phyloP scores from a whole-genome alignment of 2,888 invertebrate genomes.

The Phytoseiulus persimilis region DNA sequence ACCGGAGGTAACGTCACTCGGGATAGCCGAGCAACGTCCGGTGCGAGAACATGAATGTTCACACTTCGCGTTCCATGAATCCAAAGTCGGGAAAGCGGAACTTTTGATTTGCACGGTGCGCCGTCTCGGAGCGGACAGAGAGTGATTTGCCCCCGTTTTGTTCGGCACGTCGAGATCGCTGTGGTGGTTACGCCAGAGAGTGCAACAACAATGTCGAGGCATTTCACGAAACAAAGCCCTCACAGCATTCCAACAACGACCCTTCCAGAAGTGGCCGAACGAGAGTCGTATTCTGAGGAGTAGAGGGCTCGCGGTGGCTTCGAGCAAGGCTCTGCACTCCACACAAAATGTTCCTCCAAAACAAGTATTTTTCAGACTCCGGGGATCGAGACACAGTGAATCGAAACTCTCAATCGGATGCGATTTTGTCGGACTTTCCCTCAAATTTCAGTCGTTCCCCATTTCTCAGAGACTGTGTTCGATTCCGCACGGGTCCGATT shows the following conservation, averaged over 20 bases:
- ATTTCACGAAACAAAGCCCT: not conserved
- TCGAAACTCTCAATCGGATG: too few species aligned
- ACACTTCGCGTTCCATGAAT: not conserved
- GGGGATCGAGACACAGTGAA: not conserved
- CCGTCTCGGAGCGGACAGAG: not conserved
- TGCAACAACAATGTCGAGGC: not conserved
- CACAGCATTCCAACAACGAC: not conserved
- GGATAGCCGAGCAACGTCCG: not conserved
- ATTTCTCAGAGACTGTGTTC: too few species aligned
- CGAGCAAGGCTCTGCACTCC: not conserved
- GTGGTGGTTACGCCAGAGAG: not conserved
- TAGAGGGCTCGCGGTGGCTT: not conserved
- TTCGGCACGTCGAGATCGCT: not conserved
- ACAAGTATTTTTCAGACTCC: not conserved
- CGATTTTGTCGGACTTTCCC: too few species aligned
- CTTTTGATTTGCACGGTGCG: not conserved
- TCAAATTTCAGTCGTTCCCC: too few species aligned
- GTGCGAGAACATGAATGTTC: not conserved
- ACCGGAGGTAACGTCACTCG: not conserved
- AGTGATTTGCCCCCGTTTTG: not conserved
- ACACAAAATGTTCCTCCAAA: not conserved
- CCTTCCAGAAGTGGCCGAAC: not conserved
- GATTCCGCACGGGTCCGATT: too few species aligned
- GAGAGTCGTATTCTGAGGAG: not conserved
- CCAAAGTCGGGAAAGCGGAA: not conserved